Evolutionary conservation across 2,888 invertebrate species (phyloP).

Genomic region (Fabriciana adippe): DNA sequence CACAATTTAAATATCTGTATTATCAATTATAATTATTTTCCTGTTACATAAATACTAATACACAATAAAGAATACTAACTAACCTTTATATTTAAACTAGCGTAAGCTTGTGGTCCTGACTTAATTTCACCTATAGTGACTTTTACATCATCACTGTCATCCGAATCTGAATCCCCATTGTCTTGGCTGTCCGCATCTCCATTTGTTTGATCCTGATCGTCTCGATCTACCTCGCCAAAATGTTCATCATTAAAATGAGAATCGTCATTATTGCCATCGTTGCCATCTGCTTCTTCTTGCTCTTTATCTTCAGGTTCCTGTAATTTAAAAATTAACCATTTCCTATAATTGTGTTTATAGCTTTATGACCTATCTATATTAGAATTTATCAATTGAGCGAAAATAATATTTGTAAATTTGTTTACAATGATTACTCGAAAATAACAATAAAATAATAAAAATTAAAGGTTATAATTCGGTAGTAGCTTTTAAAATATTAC

Average conservation of each 20-base stretch:
- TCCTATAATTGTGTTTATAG: not conserved
- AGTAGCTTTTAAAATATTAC: slow-evolving; percentile 30
- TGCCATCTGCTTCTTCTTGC: slow-evolving; percentile 69
- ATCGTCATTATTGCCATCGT: slow-evolving; percentile 74
- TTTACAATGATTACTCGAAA: not conserved
- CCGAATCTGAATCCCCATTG: slow-evolving; percentile 84
- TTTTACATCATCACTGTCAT: slow-evolving; percentile 93
- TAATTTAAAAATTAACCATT: slow-evolving; percentile 25
- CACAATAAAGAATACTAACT: slow-evolving; percentile 19
- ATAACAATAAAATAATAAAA: slow-evolving; percentile 5
- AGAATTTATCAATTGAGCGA: no score
- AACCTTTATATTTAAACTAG: slow-evolving; percentile 88
- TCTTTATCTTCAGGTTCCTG: slow-evolving; percentile 75
- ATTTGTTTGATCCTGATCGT: slow-evolving; percentile 61
- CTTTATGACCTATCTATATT: not conserved
- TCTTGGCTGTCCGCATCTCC: slow-evolving; percentile 77
- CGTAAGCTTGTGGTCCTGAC: slow-evolving; percentile 87
- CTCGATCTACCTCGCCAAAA: slow-evolving; percentile 71
- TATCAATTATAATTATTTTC: no score
- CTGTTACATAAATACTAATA: no score
- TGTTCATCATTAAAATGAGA: slow-evolving; percentile 77
- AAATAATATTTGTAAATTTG: not conserved
- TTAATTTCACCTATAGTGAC: slow-evolving; percentile 96
- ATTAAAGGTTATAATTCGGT: slow-evolving; percentile 35
- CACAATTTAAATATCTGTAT: no score